A percentile compares a stretch with the other conserved stretches of the same genome.
Conservation (phyloP, 1,140 invertebrate species). For the Daktulosphaira vitifoliae region DNA sequence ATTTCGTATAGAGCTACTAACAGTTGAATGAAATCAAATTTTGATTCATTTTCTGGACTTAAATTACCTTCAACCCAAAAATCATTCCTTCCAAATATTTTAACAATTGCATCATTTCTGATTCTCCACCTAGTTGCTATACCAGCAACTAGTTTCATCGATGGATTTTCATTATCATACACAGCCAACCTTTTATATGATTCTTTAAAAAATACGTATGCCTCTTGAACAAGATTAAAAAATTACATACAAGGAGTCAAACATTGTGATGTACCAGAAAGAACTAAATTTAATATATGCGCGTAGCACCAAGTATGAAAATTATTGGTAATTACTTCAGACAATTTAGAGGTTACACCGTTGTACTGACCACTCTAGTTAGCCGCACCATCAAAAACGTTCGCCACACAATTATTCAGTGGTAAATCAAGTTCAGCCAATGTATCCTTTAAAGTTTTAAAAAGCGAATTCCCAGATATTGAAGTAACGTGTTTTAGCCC, state of each 20-base stretch:
- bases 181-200: neutral
- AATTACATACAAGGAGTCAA: neutral
- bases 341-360: neutral
- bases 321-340: no score
- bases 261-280: neutral
- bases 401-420: neutral
- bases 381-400: neutral
- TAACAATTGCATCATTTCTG: neutral
- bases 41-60: neutral
- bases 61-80: neutral
- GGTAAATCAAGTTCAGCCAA: neutral
- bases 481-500: neutral
- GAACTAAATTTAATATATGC: neutral
- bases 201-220: neutral
- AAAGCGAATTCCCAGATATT: neutral
- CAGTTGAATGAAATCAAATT: neutral
- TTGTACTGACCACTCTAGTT: no score
- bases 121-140: neutral
- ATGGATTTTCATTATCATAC: neutral
- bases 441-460: neutral
- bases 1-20: neutral
- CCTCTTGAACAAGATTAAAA: conserved; percentile 1
- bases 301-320: no score
- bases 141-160: neutral
- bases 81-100: neutral